Evolutionary conservation across 2,797 vertebrate genomes (phyloP).

Genomic region (Trichosurus vulpecula): DNA sequence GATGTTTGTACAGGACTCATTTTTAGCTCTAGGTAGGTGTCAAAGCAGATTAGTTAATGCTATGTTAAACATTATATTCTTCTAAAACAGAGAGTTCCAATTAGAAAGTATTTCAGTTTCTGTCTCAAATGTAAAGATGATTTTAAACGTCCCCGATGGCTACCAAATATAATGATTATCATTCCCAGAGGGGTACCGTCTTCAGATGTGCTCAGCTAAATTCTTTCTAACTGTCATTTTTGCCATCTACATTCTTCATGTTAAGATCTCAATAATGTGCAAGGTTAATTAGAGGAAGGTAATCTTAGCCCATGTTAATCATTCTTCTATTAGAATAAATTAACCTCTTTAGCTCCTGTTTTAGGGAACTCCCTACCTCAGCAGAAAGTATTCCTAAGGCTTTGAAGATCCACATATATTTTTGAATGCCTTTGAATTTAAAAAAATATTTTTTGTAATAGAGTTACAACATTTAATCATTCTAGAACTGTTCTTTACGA

Average conservation of each 20-base stretch:
- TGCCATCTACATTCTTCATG: conserved; percentile 49
- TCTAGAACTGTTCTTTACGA: conserved; percentile 52
- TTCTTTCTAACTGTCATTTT: conserved; percentile 65
- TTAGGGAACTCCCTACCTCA: conserved; percentile 60
- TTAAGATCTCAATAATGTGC: conserved; percentile 50
- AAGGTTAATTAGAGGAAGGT: conserved; percentile 67
- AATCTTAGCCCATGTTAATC: conserved; percentile 65
- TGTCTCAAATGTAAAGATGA: conserved; percentile 51
- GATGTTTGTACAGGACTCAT: conserved; percentile 35
- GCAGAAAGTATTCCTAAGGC: conserved; percentile 38
- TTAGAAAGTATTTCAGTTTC: conserved; percentile 35
- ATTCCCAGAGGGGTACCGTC: conserved; percentile 21
- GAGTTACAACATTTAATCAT: conserved; percentile 66
- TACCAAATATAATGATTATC: conserved; percentile 33
- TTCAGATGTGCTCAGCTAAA: conserved; percentile 50
- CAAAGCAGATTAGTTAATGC: conserved; percentile 45
- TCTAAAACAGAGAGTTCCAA: conserved; percentile 51
- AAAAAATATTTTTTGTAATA: conserved; percentile 57
- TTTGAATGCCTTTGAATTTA: conserved; percentile 60
- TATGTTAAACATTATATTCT: background rate
- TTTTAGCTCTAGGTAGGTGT: conserved; percentile 22
- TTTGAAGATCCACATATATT: conserved; percentile 59
- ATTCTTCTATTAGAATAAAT: conserved; percentile 68
- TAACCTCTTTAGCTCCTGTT: conserved; percentile 72
- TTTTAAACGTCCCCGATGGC: conserved; percentile 53